Conservation (phyloP, 2,888 invertebrate genomes). For the Odontomyia ornata region DNA sequence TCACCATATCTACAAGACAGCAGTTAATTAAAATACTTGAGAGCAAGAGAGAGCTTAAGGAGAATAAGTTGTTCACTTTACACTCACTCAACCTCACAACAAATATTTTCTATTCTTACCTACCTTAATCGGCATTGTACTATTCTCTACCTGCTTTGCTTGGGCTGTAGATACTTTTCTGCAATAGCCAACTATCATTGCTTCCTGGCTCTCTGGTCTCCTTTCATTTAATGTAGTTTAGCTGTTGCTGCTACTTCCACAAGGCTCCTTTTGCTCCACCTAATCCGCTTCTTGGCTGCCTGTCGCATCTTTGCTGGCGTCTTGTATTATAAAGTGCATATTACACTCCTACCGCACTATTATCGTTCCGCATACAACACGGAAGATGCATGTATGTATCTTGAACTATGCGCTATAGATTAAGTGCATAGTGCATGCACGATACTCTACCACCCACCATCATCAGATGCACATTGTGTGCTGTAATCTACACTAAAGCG, state of each 20-base stretch:
- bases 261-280: neutral
- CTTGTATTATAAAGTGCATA: neutral
- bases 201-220: too few relatives aligned
- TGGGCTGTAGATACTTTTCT: too few relatives aligned
- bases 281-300: neutral
- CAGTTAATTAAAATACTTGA: slow-evolving; percentile 24
- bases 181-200: too few relatives aligned
- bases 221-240: too few relatives aligned
- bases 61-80: neutral
- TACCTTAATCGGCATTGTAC: neutral
- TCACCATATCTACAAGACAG: neutral
- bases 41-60: neutral
- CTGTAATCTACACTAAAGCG: neutral
- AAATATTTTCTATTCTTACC: neutral
- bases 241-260: too few relatives aligned
- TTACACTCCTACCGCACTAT: neutral
- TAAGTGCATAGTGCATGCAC: too few relatives aligned
- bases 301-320: neutral
- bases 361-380: neutral
- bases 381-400: neutral
- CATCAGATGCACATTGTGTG: neutral
- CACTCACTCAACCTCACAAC: neutral
- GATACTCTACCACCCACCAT: neutral
- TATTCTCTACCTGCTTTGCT: neutral
- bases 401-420: neutral